Evolutionary conservation across 2,888 invertebrate genomes (phyloP).

Genomic region (Cephus pulcher): DNA sequence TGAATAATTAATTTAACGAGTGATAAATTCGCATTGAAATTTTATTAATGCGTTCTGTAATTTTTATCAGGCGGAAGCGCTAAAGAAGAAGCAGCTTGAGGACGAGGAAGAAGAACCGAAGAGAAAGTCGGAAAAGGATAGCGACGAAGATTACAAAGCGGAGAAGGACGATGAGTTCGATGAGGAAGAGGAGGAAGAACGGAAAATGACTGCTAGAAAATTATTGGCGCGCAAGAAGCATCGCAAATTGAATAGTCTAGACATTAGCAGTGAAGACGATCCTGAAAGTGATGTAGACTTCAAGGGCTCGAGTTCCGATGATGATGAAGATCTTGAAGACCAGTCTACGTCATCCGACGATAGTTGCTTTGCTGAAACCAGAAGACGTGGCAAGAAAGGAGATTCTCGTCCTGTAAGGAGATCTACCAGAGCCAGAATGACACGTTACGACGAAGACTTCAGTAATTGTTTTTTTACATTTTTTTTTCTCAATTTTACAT

Average conservation of each 20-base stretch:
- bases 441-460: slow-evolving; percentile 71
- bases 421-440: slow-evolving; percentile 69
- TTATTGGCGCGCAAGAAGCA: slow-evolving; percentile 70
- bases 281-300: slow-evolving; percentile 91
- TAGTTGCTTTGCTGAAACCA: slow-evolving; percentile 68
- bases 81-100: slow-evolving; percentile 51
- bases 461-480: slow-evolving; percentile 61
- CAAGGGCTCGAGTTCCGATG: slow-evolving; percentile 79
- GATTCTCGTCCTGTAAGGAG: slow-evolving; percentile 68
- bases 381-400: slow-evolving; percentile 66
- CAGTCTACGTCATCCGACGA: slow-evolving; percentile 71
- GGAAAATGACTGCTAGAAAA: slow-evolving; percentile 41
- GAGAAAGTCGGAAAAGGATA: slow-evolving; percentile 54
- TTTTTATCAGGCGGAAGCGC: slow-evolving; percentile 40
- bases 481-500: slow-evolving; percentile 5
- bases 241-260: slow-evolving; percentile 82
- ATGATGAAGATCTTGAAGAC: slow-evolving; percentile 71
- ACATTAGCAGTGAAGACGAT: slow-evolving; percentile 85
- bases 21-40: background rate
- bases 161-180: slow-evolving; percentile 57
- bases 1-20: background rate
- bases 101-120: slow-evolving; percentile 66
- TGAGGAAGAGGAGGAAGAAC: slow-evolving; percentile 59
- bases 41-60: background rate
- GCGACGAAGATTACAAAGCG: slow-evolving; percentile 61